Evolutionary conservation across 2,888 invertebrate species (phyloP).

Genomic region (Chironomus riparius): DNA sequence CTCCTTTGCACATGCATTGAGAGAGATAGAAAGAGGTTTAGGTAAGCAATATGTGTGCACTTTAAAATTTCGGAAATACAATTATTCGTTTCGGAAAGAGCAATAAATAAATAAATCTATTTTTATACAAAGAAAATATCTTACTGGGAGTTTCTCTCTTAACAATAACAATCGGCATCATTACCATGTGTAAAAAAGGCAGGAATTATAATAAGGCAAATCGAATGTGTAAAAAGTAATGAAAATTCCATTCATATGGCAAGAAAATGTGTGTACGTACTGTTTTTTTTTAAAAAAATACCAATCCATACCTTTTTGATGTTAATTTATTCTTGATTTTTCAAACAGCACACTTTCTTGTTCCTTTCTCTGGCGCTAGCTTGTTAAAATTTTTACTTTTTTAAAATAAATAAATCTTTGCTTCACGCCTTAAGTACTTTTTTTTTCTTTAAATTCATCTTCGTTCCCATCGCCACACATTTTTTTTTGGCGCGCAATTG

Average conservation of each 20-base stretch:
- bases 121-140: not conserved
- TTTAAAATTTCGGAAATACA: slow-evolving; percentile 3
- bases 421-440: not conserved
- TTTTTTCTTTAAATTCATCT: not conserved
- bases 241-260: slow-evolving; percentile 1
- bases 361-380: not conserved
- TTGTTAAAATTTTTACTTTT: not conserved
- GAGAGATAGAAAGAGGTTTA: not conserved
- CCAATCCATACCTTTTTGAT: not conserved
- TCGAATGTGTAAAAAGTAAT: not conserved
- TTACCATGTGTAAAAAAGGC: not conserved
- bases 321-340: not conserved
- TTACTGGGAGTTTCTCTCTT: not conserved
- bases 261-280: not conserved
- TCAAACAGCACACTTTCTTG: not conserved
- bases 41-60: not conserved
- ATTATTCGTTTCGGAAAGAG: slow-evolving; percentile 1
- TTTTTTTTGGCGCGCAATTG: slow-evolving; percentile 7
- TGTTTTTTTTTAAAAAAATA: no score
- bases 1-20: no score
- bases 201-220: no score
- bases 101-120: slow-evolving; percentile 16
- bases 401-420: not conserved
- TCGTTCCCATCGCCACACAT: not conserved
- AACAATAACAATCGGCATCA: not conserved